Evolutionary conservation across 2,113 vertebrate species (phyloP).

Genomic region (pig (Sus scrofa)): DNA sequence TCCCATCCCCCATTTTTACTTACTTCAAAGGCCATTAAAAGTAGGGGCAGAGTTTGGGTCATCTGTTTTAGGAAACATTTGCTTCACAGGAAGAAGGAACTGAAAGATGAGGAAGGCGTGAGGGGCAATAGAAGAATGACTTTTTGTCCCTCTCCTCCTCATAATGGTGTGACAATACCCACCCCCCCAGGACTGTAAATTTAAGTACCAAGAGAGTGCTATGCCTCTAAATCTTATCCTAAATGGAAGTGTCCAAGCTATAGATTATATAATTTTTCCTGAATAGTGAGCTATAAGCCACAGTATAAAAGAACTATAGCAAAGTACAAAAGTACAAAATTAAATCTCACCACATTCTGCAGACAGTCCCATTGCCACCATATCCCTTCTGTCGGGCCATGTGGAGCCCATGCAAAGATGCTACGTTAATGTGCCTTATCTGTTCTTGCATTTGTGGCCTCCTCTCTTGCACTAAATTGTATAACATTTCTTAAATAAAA

Average conservation of each 20-base stretch:
- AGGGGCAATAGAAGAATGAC: background rate
- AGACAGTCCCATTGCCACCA: background rate
- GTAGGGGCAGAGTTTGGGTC: background rate
- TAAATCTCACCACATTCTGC: background rate
- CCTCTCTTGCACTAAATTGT: background rate
- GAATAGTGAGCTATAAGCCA: background rate
- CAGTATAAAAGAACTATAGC: background rate
- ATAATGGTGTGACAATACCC: background rate
- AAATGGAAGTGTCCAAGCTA: background rate
- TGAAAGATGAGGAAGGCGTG: background rate
- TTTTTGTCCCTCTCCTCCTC: background rate
- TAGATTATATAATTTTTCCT: background rate
- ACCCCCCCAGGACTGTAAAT: background rate
- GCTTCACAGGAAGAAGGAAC: background rate
- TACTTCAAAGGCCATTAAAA: background rate
- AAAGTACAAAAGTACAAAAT: conserved; percentile 28
- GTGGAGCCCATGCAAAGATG: background rate
- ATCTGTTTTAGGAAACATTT: background rate
- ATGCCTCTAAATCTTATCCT: background rate
- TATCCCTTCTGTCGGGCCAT: background rate
- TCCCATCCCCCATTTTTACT: background rate
- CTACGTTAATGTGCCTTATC: background rate
- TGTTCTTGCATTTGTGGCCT: background rate
- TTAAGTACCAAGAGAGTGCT: background rate
- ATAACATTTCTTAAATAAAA: background rate